phyloP scores from a whole-genome alignment of 1,140 invertebrate species.

The Trichonephila clavipes region DNA sequence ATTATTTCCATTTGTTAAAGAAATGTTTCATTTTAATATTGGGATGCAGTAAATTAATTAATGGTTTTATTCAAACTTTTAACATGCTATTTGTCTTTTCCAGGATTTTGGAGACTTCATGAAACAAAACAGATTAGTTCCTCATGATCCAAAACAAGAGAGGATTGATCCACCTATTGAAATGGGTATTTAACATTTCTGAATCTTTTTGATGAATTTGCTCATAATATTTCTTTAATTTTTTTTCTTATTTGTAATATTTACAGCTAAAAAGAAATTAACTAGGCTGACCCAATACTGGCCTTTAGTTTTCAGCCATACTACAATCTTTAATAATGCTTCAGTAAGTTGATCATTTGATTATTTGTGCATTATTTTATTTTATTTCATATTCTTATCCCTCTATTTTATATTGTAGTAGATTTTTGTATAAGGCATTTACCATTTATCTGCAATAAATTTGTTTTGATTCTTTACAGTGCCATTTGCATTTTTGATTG shows the following conservation, averaged over 20 bases:
- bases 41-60: no score
- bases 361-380: background rate
- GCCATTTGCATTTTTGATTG: no score
- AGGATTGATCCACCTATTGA: slow-evolving; percentile 79
- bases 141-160: slow-evolving; percentile 79
- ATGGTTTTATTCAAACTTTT: no score
- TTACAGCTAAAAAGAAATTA: slow-evolving; percentile 85
- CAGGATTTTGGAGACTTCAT: slow-evolving; percentile 95
- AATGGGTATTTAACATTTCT: slow-evolving; percentile 78
- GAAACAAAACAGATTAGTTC: slow-evolving; percentile 90
- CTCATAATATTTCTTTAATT: background rate
- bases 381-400: background rate
- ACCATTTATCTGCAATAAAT: no score
- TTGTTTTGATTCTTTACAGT: no score
- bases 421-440: no score
- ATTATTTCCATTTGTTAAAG: no score
- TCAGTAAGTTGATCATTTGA: slow-evolving; percentile 83
- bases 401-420: no score
- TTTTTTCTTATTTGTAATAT: slow-evolving; percentile 34
- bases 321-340: slow-evolving; percentile 93
- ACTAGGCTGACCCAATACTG: slow-evolving; percentile 92
- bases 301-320: slow-evolving; percentile 94
- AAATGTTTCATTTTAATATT: no score
- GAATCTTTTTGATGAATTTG: background rate
- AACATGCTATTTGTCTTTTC: background rate